Evolutionary conservation across 1,140 invertebrate species (phyloP), one percentile per base, ranked within the genome.

Genomic region (Euwallacea fornicatus): DNA sequence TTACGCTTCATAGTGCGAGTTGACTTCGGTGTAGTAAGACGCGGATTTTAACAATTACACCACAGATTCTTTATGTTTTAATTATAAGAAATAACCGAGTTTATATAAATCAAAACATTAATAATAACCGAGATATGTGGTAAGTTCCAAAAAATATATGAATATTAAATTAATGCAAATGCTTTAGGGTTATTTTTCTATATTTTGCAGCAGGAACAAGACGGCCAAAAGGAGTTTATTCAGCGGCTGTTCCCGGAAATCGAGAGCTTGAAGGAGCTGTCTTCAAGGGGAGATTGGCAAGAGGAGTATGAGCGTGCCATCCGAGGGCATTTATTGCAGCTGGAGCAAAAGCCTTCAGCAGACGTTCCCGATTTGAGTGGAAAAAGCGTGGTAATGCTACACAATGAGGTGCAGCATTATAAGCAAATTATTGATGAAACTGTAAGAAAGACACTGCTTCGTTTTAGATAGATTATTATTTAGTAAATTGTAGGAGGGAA

Each of bases 341-440:
- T 59, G 10, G 53, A 21, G 33, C 21, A 4, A 33, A 33, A 33
- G 21, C 62, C 44, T 8, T 53, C 41, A 41, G 62, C 8, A 33
- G 62, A 64, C 41, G 42, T 33, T 50, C 43, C 69, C 21, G 59
- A 74, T 7, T 41, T 90, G 77, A 33, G 21, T 33, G 21, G 21
- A 33, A 33, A 33, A 4, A 33, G 21, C 4, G 21, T 33, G 4
- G 83, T 84, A 77, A 85, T 87, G 72, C 80, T 92, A 69, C 87
- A 90, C 75, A 80, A 82, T 13, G 84, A 89, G 78, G 86, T 91
- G 41, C 84, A 86, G 46, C 87, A 92, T 80, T 92, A 92, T 76
- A 89, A 92, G 77, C 86, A 83, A 77, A 87, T 92, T 69, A 90
- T 93, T 72, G 86, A 88, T 56, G 89, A 92, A 76, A 92, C 91